phyloP scores from a whole-genome alignment of 2,113 vertebrate genomes.

The Osmerus mordax region DNA sequence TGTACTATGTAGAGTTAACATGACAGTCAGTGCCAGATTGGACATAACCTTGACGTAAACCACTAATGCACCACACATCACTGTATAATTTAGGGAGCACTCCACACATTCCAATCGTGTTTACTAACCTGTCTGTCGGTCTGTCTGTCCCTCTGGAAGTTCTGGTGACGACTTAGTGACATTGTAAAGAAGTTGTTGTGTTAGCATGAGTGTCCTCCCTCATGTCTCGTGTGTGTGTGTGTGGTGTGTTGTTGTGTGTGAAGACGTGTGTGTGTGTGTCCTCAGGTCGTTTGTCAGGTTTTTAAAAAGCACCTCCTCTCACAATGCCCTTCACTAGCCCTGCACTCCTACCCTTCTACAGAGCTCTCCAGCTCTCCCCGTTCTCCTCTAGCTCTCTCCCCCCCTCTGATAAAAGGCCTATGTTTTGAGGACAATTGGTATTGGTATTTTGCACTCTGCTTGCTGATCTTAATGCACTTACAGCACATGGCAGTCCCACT shows the following conservation, averaged over 20 bases:
- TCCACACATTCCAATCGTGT: conserved; percentile 19
- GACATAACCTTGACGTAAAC: too few relatives aligned
- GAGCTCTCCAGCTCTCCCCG: conserved; percentile 37
- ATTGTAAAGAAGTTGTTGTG: conserved; percentile 64
- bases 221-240: conserved; percentile 66
- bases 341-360: conserved; percentile 41
- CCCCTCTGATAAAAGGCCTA: conserved; percentile 65
- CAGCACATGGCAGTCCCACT: conserved; percentile 58
- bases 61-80: too few relatives aligned
- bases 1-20: neutral
- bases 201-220: conserved; percentile 70
- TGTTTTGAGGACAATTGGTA: conserved; percentile 69
- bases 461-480: conserved; percentile 73
- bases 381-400: neutral
- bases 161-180: conserved; percentile 69
- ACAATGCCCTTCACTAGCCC: conserved; percentile 1
- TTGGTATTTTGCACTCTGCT: conserved; percentile 79
- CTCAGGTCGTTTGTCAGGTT: conserved; percentile 73
- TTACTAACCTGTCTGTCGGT: conserved; percentile 37
- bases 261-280: conserved; percentile 60
- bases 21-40: neutral
- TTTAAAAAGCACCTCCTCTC: conserved; percentile 39
- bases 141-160: conserved; percentile 51
- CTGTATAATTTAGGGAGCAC: too few relatives aligned
- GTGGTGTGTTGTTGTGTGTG: conserved; percentile 68